Percentiles rank a stretch among this genome's conserved stretches.
Conservation (phyloP, 2,888 invertebrate genomes). For the Cremastinae sp. region DNA sequence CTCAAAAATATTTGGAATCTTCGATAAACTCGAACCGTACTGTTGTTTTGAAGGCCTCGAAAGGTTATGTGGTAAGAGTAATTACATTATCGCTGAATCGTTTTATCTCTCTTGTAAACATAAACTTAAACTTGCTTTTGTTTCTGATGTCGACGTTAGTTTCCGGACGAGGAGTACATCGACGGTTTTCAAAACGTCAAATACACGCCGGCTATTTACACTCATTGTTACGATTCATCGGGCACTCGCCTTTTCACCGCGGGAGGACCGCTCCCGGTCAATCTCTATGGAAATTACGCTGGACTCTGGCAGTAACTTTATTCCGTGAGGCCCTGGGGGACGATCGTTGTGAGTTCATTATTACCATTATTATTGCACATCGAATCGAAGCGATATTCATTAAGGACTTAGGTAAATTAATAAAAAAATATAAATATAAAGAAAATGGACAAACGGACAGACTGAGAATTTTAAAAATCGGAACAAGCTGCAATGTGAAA, state of each 20-base stretch:
- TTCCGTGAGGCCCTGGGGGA: constrained; percentile 1
- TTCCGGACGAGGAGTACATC: constrained; percentile 91
- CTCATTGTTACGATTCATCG: constrained; percentile 96
- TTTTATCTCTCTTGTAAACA: constrained; percentile 13
- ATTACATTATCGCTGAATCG: too few relatives aligned
- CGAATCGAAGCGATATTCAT: constrained; percentile 44
- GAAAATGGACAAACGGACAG: constrained; percentile 1
- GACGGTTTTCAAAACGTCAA: constrained; percentile 92
- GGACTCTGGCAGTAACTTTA: constrained; percentile 92
- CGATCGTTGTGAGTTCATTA: constrained; percentile 12
- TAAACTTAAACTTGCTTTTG: background rate
- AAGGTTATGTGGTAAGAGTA: constrained; percentile 92
- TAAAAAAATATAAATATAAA: background rate
- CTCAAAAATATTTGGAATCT: constrained; percentile 94
- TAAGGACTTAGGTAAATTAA: constrained; percentile 44
- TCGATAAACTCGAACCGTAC: constrained; percentile 94
- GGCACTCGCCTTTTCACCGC: constrained; percentile 96
- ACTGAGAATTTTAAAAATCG: constrained; percentile 10
- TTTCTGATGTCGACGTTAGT: constrained; percentile 81
- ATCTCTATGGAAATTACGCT: constrained; percentile 95
- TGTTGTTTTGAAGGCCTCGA: constrained; percentile 92
- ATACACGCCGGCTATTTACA: constrained; percentile 96
- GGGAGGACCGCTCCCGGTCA: constrained; percentile 96
- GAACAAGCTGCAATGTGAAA: constrained; percentile 26
- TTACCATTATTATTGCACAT: constrained; percentile 39